Evolutionary conservation across 2,113 vertebrate species (phyloP), one percentile per base, ranked within the genome.

Genomic region (Suncus etruscus): DNA sequence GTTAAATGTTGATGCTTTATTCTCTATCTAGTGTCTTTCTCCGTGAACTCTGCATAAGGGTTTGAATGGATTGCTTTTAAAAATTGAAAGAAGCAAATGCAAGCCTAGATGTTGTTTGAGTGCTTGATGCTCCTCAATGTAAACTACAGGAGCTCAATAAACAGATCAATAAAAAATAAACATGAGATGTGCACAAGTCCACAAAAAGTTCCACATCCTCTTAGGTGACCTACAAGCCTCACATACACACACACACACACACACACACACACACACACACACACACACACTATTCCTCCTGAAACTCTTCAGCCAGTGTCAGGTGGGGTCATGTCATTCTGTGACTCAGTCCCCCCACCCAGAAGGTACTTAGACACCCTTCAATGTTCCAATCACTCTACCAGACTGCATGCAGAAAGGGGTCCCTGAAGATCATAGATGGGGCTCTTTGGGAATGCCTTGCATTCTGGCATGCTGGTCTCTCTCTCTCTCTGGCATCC

Each of bases 101-200:
- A 1, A 4, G 8, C 6, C 0, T 11, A 82, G 50, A 82, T 65
- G 18, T 4, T 9, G 11, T 31, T 0, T 9, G 12, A 11, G 8
- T 18, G 24, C n/a, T 68, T 48, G 48, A 39, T 74, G 22, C 27
- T 70, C 8, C 45, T 47, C 58, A 1, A 3, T 47, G 54, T 16
- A 65, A 65, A 32, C 39, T 51, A 8, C 27, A 61, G 73, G 65
- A 15, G 51, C 65, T 91, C 63, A 79, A 10, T 68, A 29, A 39
- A 69, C 9, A 69, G 18, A 18, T 0, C 5, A 29, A 11, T n/a
- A 22, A 29, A 4, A 76, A 11, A 50, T 3, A 15, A 31, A 29
- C 32, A 24, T 0, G 2, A 3, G 16, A 9, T 8, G 24, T 1
- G 2, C 4, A 0, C 0, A 2, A 31, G 22, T 15, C 1, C 4